Evolutionary conservation across 2,797 vertebrate genomes (phyloP), one percentile per base, ranked within the genome.

Genomic region (Cheirogaleus major): DNA sequence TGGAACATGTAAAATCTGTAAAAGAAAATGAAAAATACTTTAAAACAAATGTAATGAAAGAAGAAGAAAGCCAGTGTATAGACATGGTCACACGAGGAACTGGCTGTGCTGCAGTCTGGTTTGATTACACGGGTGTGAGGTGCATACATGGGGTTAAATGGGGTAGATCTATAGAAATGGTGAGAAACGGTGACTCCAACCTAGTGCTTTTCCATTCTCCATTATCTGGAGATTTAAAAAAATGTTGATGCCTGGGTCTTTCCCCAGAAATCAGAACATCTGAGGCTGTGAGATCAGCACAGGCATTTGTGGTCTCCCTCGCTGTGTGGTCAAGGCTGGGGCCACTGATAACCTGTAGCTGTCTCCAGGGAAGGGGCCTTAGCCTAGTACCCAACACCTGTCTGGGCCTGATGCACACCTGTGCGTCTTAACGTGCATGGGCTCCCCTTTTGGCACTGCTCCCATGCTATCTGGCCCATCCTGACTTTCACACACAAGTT

Each of bases 41-140:
- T 65, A 80, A 83, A 43, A 61, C 23, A 84, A 95, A 85, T 13
- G 17, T 35, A 79, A 61, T 5, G 67, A 65, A 79, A 75, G 93
- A 78, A 79, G 35, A 5, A 79, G 43, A 17, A 90, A 90, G 84
- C 27, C 11, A 81, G 43, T 27, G 10, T 14, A 13, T 12, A 65
- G 41, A 88, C 25, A 89, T 14, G n/a, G 20, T 6, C 20, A 35
- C 4, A 1, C 3, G 25, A 32, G 52, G 35, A 55, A 13, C 2
- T 1, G 48, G 48, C n/a, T 38, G 2, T 43, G 45, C 50, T 11
- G 17, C 0, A 10, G n/a, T 69, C 30, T 88, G 27, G 7, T 50
- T 63, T 69, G 81, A 45, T 50, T 52, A 4, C 27, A 1, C 20
- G 38, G 38, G 5, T 25, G 18, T 23, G 45, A 52, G 41, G 13